Evolutionary conservation across 2,113 vertebrate species (phyloP).

Genomic region (Poicephalus gulielmi): DNA sequence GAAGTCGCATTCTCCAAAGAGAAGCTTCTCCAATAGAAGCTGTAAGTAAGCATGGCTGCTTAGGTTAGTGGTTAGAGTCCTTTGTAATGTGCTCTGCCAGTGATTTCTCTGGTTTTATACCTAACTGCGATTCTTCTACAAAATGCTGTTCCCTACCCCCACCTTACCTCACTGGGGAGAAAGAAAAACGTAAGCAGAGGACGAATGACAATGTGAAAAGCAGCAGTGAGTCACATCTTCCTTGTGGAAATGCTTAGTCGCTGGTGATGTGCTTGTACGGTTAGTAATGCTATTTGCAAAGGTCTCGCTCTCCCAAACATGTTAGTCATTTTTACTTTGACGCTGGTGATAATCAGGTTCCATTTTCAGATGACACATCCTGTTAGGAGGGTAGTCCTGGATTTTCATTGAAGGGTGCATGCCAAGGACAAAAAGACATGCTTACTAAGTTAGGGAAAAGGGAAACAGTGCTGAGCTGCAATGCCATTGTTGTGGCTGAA

Average conservation of each 20-base stretch:
- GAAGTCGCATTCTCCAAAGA: not conserved
- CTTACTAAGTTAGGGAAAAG: not conserved
- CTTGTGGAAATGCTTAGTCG: not conserved
- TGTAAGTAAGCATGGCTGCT: not conserved
- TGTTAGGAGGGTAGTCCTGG: not conserved
- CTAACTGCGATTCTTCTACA: not conserved
- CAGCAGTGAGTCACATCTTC: constrained; percentile 10
- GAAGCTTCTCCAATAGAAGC: not conserved
- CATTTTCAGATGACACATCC: not conserved
- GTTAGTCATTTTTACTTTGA: not conserved
- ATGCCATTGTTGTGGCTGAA: not conserved
- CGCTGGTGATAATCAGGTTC: not conserved
- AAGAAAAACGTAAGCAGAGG: not conserved
- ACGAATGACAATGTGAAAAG: not conserved
- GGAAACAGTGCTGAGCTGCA: not conserved
- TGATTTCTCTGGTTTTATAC: not conserved
- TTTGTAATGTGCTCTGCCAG: not conserved
- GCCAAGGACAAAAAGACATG: not conserved
- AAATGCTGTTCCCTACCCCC: not conserved
- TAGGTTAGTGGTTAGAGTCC: not conserved
- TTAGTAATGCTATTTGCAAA: not conserved
- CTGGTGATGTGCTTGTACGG: not conserved
- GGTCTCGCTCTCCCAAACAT: not conserved
- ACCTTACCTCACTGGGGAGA: not conserved
- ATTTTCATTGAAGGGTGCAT: not conserved